Evolutionary conservation across 2,113 vertebrate genomes (phyloP).

Genomic region (Arenaria interpres): DNA sequence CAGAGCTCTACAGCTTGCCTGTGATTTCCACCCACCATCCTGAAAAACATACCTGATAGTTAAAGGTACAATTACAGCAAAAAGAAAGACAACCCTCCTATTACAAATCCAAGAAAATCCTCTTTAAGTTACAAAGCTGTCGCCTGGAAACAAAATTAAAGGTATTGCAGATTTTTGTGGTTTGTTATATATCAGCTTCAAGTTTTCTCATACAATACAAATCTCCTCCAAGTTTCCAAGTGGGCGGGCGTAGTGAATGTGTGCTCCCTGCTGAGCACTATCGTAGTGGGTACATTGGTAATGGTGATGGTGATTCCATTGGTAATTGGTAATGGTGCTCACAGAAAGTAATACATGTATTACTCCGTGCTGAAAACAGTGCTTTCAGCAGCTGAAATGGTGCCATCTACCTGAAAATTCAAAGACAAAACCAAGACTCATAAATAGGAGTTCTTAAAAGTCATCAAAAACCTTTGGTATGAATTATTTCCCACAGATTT

Average conservation of each 20-base stretch:
- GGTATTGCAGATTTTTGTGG: neutral
- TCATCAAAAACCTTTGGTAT: neutral
- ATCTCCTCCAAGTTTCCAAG: neutral
- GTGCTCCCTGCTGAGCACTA: accelerated
- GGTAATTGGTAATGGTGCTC: neutral
- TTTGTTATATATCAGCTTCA: neutral
- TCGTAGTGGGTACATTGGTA: neutral
- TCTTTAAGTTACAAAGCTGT: neutral
- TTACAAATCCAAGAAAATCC: neutral
- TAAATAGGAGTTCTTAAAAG: neutral
- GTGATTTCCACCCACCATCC: neutral
- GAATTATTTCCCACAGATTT: neutral
- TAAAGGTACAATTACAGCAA: neutral
- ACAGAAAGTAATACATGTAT: neutral
- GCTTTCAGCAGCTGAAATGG: conserved; percentile 27
- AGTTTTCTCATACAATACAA: neutral
- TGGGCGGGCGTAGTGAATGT: neutral
- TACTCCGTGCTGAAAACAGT: neutral
- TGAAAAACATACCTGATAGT: neutral
- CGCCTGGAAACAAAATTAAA: neutral
- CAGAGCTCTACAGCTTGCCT: accelerated
- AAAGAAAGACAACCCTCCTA: neutral
- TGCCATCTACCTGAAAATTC: conserved; percentile 15
- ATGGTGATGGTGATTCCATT: neutral
- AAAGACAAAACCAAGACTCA: neutral